These are phyloP conservation scores for Limonius californicus DNA, from an alignment of 1,140 invertebrate genomes.

Conservation along the genomic window DNA sequence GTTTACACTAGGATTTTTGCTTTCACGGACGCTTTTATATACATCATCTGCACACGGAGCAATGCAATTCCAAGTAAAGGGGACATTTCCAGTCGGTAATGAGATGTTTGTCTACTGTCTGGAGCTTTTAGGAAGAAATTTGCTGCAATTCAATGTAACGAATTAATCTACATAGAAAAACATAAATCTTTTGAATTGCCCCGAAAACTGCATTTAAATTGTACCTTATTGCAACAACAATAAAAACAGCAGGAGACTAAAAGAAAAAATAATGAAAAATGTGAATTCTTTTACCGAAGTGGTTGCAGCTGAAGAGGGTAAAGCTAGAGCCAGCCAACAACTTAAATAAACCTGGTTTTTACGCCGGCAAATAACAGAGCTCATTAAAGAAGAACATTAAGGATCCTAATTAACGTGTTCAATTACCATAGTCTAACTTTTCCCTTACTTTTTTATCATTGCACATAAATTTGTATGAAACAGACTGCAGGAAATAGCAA, in stretches of 20 bases:
- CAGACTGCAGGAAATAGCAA: conserved; percentile 8
- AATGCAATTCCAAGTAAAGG: not conserved
- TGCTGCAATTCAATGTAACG: not conserved
- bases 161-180: too few relatives aligned
- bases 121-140: conserved; percentile 6
- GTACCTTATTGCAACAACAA: not conserved
- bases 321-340: not conserved
- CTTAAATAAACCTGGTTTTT: conserved; percentile 11
- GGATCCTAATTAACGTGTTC: conserved; percentile 23
- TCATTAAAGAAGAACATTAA: conserved; percentile 23
- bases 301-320: not conserved
- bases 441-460: conserved; percentile 8
- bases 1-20: not conserved
- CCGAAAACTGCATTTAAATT: not conserved
- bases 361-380: conserved; percentile 3
- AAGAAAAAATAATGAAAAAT: too few relatives aligned
- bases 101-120: conserved; percentile 16
- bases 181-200: too few relatives aligned
- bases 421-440: conserved; percentile 14
- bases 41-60: not conserved
- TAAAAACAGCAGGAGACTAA: not conserved
- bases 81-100: conserved; percentile 5
- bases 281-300: not conserved
- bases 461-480: conserved; percentile 5
- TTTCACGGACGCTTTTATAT: not conserved